Conservation (phyloP, 2,797 vertebrate species). For the Pachyuromys duprasi region DNA sequence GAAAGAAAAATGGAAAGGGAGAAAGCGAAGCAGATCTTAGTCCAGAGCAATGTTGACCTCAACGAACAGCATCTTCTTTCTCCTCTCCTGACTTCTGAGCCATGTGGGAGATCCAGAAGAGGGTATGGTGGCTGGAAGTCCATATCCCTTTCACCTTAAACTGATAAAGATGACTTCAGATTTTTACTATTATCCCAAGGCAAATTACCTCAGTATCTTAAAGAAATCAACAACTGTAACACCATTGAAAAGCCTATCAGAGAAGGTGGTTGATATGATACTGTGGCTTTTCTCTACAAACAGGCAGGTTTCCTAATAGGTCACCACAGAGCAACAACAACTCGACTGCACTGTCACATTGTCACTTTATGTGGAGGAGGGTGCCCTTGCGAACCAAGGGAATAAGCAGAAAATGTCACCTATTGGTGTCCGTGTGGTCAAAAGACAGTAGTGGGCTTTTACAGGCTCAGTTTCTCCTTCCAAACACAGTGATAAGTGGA, state of each 20-base stretch:
- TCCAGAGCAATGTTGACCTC: background rate
- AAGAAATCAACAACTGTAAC: constrained; percentile 26
- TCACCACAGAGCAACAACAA: background rate
- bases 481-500: background rate
- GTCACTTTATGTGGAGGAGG: background rate
- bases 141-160: constrained; percentile 10
- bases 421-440: background rate
- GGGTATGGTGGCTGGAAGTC: background rate
- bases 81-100: background rate
- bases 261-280: background rate
- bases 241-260: background rate
- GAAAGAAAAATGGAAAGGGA: background rate
- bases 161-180: constrained; percentile 5
- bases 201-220: constrained; percentile 21
- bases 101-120: constrained; percentile 25
- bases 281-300: background rate
- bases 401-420: background rate
- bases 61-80: background rate
- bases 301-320: background rate
- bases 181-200: background rate
- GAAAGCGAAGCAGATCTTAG: background rate
- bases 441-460: background rate
- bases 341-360: no score
- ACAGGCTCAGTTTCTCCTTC: background rate
- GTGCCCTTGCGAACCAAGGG: background rate